Evolutionary conservation across 1,140 invertebrate species (phyloP).

Genomic region (Zaprionus ghesquierei): DNA sequence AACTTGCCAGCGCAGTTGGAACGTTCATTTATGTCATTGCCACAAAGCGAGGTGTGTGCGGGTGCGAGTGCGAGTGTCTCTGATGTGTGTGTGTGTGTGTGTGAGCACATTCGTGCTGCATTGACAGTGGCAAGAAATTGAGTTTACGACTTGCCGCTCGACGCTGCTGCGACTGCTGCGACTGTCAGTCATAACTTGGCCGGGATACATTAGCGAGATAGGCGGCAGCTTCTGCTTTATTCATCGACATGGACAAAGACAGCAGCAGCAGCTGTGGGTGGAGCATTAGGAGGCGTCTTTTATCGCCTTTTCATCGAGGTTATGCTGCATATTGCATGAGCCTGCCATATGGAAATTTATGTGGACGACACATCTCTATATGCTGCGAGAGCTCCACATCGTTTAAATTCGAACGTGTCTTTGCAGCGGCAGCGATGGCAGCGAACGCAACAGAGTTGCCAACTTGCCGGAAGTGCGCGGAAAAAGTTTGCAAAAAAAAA

Average conservation of each 20-base stretch:
- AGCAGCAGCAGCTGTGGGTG: neutral
- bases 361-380: constrained; percentile 24
- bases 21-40: constrained; percentile 40
- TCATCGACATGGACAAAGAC: constrained; percentile 55
- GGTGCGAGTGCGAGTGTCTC: neutral
- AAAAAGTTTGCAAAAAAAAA: neutral
- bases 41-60: constrained; percentile 6
- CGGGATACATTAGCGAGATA: constrained; percentile 66
- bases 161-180: constrained; percentile 24
- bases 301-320: constrained; percentile 78
- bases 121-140: constrained; percentile 55
- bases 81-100: neutral
- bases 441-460: neutral
- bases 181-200: constrained; percentile 74
- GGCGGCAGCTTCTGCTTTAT: constrained; percentile 51
- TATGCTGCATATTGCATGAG: constrained; percentile 77
- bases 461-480: neutral
- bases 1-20: constrained; percentile 26
- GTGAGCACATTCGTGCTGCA: constrained; percentile 28
- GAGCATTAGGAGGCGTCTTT: constrained; percentile 67
- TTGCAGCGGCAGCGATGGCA: constrained; percentile 27
- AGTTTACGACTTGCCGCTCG: constrained; percentile 64
- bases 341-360: constrained; percentile 76
- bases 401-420: constrained; percentile 77
- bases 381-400: constrained; percentile 34